Base-by-base conservation (phyloP, 2,113 vertebrate species). In the Ptilonorhynchus violaceus region DNA sequence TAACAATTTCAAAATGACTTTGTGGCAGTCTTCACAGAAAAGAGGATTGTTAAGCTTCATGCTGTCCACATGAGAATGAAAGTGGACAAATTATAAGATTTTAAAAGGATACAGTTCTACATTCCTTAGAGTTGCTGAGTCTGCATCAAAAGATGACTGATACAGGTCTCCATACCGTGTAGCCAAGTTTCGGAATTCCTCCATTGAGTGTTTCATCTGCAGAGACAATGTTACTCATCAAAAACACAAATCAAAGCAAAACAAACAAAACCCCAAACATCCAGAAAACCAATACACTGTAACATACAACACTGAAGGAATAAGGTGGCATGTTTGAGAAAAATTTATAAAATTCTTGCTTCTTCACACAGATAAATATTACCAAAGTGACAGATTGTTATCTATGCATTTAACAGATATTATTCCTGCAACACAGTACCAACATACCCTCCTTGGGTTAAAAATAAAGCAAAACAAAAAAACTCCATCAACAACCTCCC, bases 111-210 rank as follows among this genome's bases (percentile, higher is more conserved):
- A 99, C 99, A 99, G 97, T 93, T 99, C 99, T 41, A 99, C 98
- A 23, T 99, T 99, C 60, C 99, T 98, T 67, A 99, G 98, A 39
- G 99, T 99, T 73, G 99, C 98, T 0, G 98, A 99, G 92, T 99
- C 99, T 0, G 99, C 99, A n/a, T 99, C 99, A 88, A 99, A 99
- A 24, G 99, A 99, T 1, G 99, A 99, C 92, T 99, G 99, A 97
- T 99, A 99, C 11, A 99, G 97, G 86, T 99, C 99, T n/a, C 98
- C 98, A 11, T 99, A 99, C 18, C 99, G 98, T 11, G 98, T 97
- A 2, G 99, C 99, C 10, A 99, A 98, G 89, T 94, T 98, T 91
- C 98, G 95, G 94, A 99, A 99, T 96, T 99, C 99, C 68, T 99
- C 99, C 99, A 99, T 99, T 27, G 99, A 99, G 23, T 99, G 98